Evolutionary conservation across 2,113 vertebrate species (phyloP), one percentile per base, ranked within the genome.

Genomic region (Strix uralensis): DNA sequence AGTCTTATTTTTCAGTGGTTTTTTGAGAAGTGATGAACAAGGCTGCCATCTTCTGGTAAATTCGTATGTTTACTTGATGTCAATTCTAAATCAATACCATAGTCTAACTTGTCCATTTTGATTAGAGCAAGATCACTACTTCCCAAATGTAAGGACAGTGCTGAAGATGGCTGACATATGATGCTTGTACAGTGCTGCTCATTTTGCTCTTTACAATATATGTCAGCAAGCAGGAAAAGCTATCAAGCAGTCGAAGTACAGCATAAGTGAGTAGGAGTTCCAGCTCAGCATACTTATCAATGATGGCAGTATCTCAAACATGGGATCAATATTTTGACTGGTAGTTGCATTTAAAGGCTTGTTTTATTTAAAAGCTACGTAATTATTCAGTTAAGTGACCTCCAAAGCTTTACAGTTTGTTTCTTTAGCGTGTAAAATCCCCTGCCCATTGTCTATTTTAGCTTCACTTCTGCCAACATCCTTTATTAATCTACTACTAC

Each of bases 11-110:
- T 57, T 5, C 77, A 30, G 42, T 1, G 42, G 0, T 14, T 29
- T 71, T 47, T 38, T 34, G 44, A 59, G 34, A 47, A 27, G 42
- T 46, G 26, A 87, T 44, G 94, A 95, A 73, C 92, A 96, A 97
- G 94, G 77, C 72, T 55, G 97, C 96, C 97, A 97, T 75, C 97
- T 97, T 79, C 97, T 96, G 97, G 96, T 81, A 73, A 80, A 93
- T 15, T 40, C 21, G 2, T 13, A 40, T 2, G 9, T 23, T 61
- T 58, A 66, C 32, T 15, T 11, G 46, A 58, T 46, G 62, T 12
- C 70, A 44, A 3, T 29, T 74, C 52, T 66, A 66, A 70, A 79
- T 27, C 54, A 25, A 18, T 29, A 42, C 23, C 18, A 7, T 0
- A 15, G n/a, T n/a, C 57, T 23, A 27, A 71, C 36, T 29, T 58